Conservation (phyloP, 2,113 vertebrate genomes). For the Ceyx melanurus region DNA sequence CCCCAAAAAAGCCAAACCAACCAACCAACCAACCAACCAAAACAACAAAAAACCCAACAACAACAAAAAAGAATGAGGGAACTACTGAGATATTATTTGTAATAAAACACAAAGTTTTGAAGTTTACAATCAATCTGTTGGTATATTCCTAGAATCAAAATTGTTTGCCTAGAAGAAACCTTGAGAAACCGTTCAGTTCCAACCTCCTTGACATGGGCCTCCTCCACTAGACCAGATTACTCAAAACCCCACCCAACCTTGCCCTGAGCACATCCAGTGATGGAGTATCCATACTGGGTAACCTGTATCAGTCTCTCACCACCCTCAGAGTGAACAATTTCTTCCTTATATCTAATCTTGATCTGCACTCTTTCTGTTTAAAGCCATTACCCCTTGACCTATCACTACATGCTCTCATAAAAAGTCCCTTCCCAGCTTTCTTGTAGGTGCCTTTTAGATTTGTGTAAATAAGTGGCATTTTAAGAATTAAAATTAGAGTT, state of each 20-base stretch:
- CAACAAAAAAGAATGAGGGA: too few relatives aligned
- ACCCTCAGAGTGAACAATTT: not conserved
- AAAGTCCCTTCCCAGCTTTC: not conserved
- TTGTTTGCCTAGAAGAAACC: not conserved
- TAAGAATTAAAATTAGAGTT: not conserved
- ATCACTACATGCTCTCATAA: not conserved
- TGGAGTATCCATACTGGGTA: not conserved
- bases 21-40: not conserved
- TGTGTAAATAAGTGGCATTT: not conserved
- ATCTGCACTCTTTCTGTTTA: not conserved
- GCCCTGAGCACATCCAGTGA: too few relatives aligned
- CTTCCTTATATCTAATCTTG: not conserved
- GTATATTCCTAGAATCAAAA: not conserved
- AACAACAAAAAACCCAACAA: too few relatives aligned
- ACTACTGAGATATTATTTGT: not conserved
- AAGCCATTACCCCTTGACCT: not conserved
- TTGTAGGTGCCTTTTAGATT: too few relatives aligned
- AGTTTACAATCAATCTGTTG: rapidly evolving
- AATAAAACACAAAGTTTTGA: not conserved
- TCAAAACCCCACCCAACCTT: not conserved
- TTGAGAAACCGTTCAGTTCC: not conserved
- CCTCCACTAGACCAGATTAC: not conserved
- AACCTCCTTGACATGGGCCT: not conserved
- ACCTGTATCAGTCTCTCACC: not conserved
- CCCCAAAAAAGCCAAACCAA: not conserved